These are phyloP conservation scores for Borostomias antarcticus DNA, from an alignment of 2,797 vertebrate genomes.

Conservation along the genomic window DNA sequence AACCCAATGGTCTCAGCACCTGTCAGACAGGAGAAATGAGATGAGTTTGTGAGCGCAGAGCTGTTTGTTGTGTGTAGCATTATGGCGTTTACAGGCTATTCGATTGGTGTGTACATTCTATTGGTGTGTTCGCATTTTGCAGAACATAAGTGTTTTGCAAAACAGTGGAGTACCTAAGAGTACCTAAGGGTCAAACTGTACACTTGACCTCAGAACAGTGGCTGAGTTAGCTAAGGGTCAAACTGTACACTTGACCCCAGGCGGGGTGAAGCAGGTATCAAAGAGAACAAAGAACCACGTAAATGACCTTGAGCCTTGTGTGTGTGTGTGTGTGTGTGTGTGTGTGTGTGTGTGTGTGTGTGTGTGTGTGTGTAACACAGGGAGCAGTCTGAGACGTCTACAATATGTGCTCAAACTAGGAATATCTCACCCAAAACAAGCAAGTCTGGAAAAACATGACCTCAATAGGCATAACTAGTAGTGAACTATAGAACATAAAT, in stretches of 20 bases:
- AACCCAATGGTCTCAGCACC: not conserved
- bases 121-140: not conserved
- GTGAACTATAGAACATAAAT: slow-evolving; percentile 66
- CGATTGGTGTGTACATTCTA: not conserved
- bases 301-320: slow-evolving; percentile 16
- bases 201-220: not conserved
- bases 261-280: not conserved
- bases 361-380: too few relatives aligned
- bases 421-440: slow-evolving; percentile 46
- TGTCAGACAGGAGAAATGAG: not conserved
- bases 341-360: too few relatives aligned
- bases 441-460: slow-evolving; percentile 58
- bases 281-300: slow-evolving; percentile 15
- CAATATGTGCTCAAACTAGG: slow-evolving; percentile 23
- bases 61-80: not conserved
- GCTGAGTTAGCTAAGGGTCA: not conserved
- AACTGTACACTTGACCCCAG: not conserved
- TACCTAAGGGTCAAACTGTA: too few relatives aligned
- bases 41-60: not conserved
- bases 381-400: too few relatives aligned
- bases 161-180: too few relatives aligned
- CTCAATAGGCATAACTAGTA: slow-evolving; percentile 59
- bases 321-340: not conserved
- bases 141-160: not conserved
- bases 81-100: not conserved